phyloP scores from a whole-genome alignment of 2,888 invertebrate species.

The Syrista parreyssii region DNA sequence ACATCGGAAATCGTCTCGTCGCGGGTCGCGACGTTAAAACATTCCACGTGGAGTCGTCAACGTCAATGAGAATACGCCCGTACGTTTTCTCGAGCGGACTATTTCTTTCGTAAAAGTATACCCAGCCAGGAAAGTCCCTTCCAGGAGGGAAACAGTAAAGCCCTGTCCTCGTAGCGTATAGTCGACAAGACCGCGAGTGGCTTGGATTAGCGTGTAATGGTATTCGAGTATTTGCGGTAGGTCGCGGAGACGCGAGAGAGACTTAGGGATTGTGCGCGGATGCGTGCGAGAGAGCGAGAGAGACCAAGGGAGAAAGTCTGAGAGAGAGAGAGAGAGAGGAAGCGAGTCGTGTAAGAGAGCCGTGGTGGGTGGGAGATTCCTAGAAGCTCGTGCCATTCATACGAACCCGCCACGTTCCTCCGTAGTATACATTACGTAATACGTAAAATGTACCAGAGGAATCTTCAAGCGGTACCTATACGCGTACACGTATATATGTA shows the following conservation, averaged over 20 bases:
- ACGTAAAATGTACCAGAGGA: neutral
- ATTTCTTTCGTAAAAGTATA: neutral
- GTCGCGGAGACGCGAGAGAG: slow-evolving; percentile 10
- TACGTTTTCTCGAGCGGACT: neutral
- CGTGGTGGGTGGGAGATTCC: neutral
- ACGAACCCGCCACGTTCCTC: neutral
- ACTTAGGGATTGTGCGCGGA: neutral
- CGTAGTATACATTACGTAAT: neutral
- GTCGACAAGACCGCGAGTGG: slow-evolving; percentile 13
- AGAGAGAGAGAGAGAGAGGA: neutral
- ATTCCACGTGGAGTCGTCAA: neutral
- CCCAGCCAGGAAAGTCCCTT: neutral
- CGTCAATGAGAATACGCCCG: neutral
- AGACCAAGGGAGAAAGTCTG: neutral
- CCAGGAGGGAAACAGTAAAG: neutral
- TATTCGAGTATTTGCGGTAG: slow-evolving; percentile 25
- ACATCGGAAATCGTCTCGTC: neutral
- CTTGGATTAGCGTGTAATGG: slow-evolving; percentile 1
- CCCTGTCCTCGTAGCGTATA: neutral
- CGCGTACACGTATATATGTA: rapidly evolving
- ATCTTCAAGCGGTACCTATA: neutral
- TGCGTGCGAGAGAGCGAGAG: neutral
- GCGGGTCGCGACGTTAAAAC: neutral
- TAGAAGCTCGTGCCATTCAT: slow-evolving; percentile 7
- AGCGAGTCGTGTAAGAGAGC: neutral